Conservation (phyloP, 2,888 invertebrate genomes). For the Temnothorax unifasciatus region DNA sequence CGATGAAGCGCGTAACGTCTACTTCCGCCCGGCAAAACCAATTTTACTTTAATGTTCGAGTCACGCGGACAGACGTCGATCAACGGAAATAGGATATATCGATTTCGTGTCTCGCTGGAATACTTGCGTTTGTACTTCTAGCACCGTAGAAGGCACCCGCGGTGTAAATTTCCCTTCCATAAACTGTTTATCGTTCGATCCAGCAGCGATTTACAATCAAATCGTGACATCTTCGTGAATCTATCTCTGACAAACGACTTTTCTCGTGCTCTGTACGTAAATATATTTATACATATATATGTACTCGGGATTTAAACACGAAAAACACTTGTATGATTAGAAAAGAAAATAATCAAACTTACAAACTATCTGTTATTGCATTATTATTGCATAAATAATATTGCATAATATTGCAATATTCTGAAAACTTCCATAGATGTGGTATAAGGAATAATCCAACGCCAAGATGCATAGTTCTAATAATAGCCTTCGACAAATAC, state of each 20-base stretch:
- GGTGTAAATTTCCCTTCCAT: neutral
- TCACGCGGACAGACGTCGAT: slow-evolving; percentile 36
- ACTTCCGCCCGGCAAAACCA: slow-evolving; percentile 30
- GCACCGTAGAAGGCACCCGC: neutral
- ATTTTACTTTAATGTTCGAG: slow-evolving; percentile 39
- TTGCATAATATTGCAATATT: neutral
- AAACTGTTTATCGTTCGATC: neutral
- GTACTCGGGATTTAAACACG: neutral
- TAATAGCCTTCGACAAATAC: too few relatives aligned
- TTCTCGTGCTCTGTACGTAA: neutral
- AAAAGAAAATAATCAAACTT: too few relatives aligned
- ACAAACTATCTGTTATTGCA: too few relatives aligned
- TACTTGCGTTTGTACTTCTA: slow-evolving; percentile 7
- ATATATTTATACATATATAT: neutral
- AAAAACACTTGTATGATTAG: too few relatives aligned
- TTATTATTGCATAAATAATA: neutral
- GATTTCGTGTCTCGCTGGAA: slow-evolving; percentile 18
- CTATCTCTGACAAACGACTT: neutral
- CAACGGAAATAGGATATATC: slow-evolving; percentile 38
- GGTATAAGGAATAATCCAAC: neutral
- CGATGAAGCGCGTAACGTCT: slow-evolving; percentile 36
- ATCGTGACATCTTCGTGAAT: neutral
- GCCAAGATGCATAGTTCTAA: neutral
- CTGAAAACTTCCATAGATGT: neutral
- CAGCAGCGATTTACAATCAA: neutral